Base-by-base conservation (phyloP, 2,888 invertebrate species). In the Tethea ocularis region DNA sequence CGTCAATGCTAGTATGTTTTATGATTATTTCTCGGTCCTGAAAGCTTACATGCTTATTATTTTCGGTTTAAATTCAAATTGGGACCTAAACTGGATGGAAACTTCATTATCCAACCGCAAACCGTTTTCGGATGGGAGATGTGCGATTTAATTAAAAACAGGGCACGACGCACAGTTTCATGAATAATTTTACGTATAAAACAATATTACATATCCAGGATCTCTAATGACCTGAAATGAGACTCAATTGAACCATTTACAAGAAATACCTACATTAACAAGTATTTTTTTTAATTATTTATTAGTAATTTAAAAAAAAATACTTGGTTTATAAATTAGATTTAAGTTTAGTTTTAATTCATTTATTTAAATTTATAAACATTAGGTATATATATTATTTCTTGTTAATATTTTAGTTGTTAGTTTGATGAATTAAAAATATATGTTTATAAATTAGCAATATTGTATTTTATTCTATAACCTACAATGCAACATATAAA, bases 151-250 rank as follows among this genome's bases (percentile, higher is more conserved):
- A 82, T 82, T 77, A 78, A 76, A 72, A 67, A 61, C 68, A 68
- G 65, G 59, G 67, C 66, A 61, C 63, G 61, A 66, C 61, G 62
- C 62, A 22, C 22, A 33, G 22, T 67, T 78, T 67, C 74, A 80
- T 82, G 79, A 82, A 83, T 83, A 83, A 77, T 77, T 83, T 83
- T 78, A 75, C 83, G 83, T 83, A 78, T 71, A 74, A 73, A 81
- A 63, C 61, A 68, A 62, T 58, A n/a, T n/a, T n/a, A n/a, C n/a
- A n/a, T n/a, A 17, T n/a, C n/a, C 36, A 61, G 36, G 64, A 63
- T 62, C 62, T 68, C 65, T 38, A n/a, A n/a, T n/a, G 60, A 54
- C 56, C 41, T 54, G 36, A 61, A 54, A 56, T 1, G n/a, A n/a
- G 0, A 7, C 38, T 46, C 11, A 26, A 26, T 20, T 17, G 17